Evolutionary conservation across 2,888 invertebrate genomes (phyloP), one percentile per base, ranked within the genome.

Genomic region (Unio pictorum): DNA sequence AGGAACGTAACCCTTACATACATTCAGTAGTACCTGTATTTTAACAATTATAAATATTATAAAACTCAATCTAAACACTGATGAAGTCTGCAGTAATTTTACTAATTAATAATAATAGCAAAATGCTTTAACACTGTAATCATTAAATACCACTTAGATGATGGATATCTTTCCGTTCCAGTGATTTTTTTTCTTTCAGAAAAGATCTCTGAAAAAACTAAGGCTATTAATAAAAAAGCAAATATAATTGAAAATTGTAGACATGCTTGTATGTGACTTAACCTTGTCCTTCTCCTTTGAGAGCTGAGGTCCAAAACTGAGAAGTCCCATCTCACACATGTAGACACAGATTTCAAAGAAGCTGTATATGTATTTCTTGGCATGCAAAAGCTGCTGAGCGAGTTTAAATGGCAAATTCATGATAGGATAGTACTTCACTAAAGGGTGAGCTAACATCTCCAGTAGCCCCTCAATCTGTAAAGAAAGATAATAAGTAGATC

Each of bases 221-320:
- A 20, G 60, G 60, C n/a, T 20, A 60, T 28, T 20, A 4, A 4
- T 11, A 11, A 11, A 2, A 11, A 20, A 59, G n/a, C 20, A 59
- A 18, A n/a, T n/a, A 45, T 55, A 67, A n/a, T 4, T n/a, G 64
- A 55, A 64, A 64, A 56, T 34, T n/a, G n/a, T n/a, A 45, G 55
- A 62, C 30, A 57, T 17, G 67, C 55, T 61, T 20, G 28, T 30
- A 61, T 18, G 6, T 63, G 56, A 57, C 65, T 62, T 64, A n/a
- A 93, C 92, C 91, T 93, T 93, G 85, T 93, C 94, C 84, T 93
- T 94, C 78, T 94, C 93, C 81, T 94, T 93, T 55, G 92, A 89
- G 64, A 91, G 90, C 72, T 93, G 92, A 0, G 93, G 92, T 0
- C 94, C 93, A 81, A 94, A 93, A 81, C 95, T 94, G 17, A 94